phyloP scores from a whole-genome alignment of 2,888 invertebrate species.

The Himalopsyche anomala region DNA sequence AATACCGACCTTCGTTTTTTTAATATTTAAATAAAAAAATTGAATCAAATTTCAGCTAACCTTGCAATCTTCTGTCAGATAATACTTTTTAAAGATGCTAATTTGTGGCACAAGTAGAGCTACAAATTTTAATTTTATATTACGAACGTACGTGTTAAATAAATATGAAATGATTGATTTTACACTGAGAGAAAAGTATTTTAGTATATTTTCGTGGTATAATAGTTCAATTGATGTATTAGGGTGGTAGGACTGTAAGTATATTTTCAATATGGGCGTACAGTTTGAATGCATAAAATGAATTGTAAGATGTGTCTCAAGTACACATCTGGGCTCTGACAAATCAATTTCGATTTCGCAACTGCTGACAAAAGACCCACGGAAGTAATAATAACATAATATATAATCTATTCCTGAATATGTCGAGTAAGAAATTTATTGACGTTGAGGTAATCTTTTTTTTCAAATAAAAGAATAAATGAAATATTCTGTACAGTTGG shows the following conservation, averaged over 20 bases:
- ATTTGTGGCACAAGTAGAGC: no score
- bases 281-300: neutral
- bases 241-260: neutral
- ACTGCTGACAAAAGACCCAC: neutral
- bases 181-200: no score
- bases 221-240: neutral
- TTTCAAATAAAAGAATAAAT: neutral
- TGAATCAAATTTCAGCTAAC: no score
- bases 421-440: neutral
- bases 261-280: neutral
- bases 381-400: neutral
- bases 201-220: neutral
- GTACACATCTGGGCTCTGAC: conserved; percentile 4
- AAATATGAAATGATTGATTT: no score
- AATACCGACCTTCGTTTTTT: no score
- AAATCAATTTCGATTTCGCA: conserved; percentile 16
- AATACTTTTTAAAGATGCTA: no score
- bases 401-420: neutral
- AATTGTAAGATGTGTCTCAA: neutral
- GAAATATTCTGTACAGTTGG: no score
- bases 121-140: no score
- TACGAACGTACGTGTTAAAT: no score
- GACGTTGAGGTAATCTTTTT: neutral
- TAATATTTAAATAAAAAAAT: no score
- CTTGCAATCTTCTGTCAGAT: no score